Evolutionary conservation across 2,888 invertebrate species (phyloP), one percentile per base, ranked within the genome.

Genomic region (Trileptium ribeirensis): DNA sequence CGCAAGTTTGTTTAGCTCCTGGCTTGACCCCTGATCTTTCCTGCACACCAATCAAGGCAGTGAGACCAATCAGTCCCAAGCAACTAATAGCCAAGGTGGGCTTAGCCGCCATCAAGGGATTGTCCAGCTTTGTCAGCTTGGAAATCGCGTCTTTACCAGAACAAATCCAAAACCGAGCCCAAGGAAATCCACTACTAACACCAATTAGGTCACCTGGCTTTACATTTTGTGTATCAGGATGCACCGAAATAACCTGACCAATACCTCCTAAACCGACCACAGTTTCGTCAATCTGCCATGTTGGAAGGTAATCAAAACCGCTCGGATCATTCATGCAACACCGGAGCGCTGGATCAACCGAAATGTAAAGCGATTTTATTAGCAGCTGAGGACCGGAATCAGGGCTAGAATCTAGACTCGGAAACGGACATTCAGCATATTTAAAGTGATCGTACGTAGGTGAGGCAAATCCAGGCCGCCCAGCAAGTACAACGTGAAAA

Each of bases 311-410:
- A n/a, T 88, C 86, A 8, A 87, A 89, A 1, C 89, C 89, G n/a
- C 88, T 86, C 67, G 86, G 86, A 67, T 87, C 87, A 84, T 89
- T 89, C 88, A 89, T 88, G 1, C 88, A 85, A 83, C 89, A 89
- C 81, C 89, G 84, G 89, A 51, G 24, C 51, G 51, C 51, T 15
- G 51, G 51, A 51, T 51, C 51, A 51, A 51, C 51, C 51, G 51
- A 51, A 51, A 51, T 51, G 24, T 51, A 51, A 8, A 51, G 24
- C 51, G 51, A 51, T 51, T 51, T 24, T 8, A 51, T 51, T 51
- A 51, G 24, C 8, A 51, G 8, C 24, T 51, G 51, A 8, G 51
- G 51, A n/a, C n/a, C n/a, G 8, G 51, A 51, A 51, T 24, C 24
- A 15, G 51, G 24, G 8, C 24, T 51, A 8, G 51, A 51, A 24